Base-by-base conservation (phyloP, 2,797 vertebrate species). In the Erpetoichthys calabaricus region DNA sequence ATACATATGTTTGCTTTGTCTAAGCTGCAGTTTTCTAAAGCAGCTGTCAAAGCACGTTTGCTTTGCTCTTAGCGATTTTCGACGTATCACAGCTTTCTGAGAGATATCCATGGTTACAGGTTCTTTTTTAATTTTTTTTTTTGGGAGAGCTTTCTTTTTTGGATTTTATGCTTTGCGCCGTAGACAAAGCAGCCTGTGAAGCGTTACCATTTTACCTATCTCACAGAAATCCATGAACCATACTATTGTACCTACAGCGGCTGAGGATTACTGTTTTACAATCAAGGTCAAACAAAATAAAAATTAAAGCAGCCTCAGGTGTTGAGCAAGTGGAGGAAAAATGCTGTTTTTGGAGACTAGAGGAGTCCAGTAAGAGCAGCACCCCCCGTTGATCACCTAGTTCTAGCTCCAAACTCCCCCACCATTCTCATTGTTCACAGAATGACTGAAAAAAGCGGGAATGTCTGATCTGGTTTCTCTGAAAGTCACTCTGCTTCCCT, bases 141-240 rank as follows among this genome's bases (percentile, higher is more conserved):
- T 25, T 25, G 25, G 25, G 42, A 57, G 43, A 56, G 62, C 44
- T 70, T 69, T 66, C 69, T 65, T 74, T 69, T 65, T 56, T 63
- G 65, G 60, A 67, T 66, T 64, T 57, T 54, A 58, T 42, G 1
- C 60, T 58, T 45, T 62, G 57, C 59, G 73, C 55, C 49, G 59
- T 59, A 55, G 42, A 41, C 57, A 58, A 8, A 42, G 60, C 56
- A 56, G 62, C 58, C 63, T 62, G 55, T 52, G 46, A 61, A 62
- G 51, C 49, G 10, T 55, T 66, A 55, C 45, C 4, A 1, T 60
- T 57, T 44, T 5, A 47, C 53, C 53, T 42, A 49, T 63, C 59
- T 56, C 56, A 68, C 68, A 62, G 62, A 69, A 69, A 63, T 59
- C 65, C 58, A 65, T 70, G 69, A 76, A 65, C 68, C 63, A 5